Evolutionary conservation across 1,140 invertebrate genomes (phyloP), one percentile per base, ranked within the genome.

Genomic region (Aphaenogaster ashmeadi): DNA sequence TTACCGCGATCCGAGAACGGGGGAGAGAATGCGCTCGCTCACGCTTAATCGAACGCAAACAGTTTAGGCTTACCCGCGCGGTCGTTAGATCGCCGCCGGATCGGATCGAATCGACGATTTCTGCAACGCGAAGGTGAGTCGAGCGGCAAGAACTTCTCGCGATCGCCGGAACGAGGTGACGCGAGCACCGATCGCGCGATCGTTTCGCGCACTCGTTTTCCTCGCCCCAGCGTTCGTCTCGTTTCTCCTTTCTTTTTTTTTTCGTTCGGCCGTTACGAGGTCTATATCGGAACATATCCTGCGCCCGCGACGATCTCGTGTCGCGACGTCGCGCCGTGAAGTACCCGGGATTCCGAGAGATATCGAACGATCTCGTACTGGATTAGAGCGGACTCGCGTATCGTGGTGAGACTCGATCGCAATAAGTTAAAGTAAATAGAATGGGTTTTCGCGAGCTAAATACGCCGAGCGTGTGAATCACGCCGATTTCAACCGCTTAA

Each of bases 21-120:
- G 62, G n/a, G 52, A 80, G 64, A 66, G 67, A 89, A 71, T 67
- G 64, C 86, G 64, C 87, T 87, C 67, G 87, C 84, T 89, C 88
- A 36, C 50, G 80, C 87, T 91, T 90, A 91, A 92, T 92, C 91
- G 89, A 92, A 90, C 89, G 91, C 87, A 92, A 92, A 92, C 92
- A 89, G 83, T 88, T 86, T 91, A 90, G 88, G 78, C 78, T 88
- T 88, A 88, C 86, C 50, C 72, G 80, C 41, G 47, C 85, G 89
- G 80, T 89, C 89, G 89, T 92, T 92, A 87, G 88, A 91, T 89
- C 86, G 88, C 84, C 90, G 80, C 86, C 72, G 89, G 88, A 66
- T 67, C 64, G 66, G 66, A 92, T 69, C 88, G 89, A 88, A 91
- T 91, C 89, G 87, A 52, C 79, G 87, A 91, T 87, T 47, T 47